A percentile compares a stretch with the other conserved stretches of the same genome.
phyloP scores from a whole-genome alignment of 2,888 invertebrate species.

The Melieria omissa region DNA sequence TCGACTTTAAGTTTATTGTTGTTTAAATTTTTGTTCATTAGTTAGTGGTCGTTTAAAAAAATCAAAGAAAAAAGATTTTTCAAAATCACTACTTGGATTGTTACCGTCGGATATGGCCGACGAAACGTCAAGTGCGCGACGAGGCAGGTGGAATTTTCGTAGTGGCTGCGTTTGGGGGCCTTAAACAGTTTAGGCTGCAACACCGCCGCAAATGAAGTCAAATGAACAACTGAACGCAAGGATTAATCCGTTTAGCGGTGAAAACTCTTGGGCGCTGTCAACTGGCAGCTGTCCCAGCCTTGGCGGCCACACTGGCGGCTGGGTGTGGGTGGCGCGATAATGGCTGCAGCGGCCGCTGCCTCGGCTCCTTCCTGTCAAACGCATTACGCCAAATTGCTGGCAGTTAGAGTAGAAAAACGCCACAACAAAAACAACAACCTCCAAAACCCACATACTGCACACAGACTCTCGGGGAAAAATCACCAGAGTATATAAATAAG shows the following conservation, averaged over 20 bases:
- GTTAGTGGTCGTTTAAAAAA: not conserved
- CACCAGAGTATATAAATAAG: no score
- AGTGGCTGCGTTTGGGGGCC: not conserved
- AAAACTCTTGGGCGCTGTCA: conserved; percentile 9
- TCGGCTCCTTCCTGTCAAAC: conserved; percentile 8
- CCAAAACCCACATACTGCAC: not conserved
- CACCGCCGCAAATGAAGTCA: conserved; percentile 59
- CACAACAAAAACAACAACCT: not conserved
- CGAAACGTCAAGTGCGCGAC: not conserved
- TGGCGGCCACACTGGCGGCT: not conserved
- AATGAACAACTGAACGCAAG: conserved; percentile 59
- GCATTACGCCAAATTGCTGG: conserved; percentile 39
- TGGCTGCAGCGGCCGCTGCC: conserved; percentile 11
- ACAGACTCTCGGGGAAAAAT: conserved; percentile 2
- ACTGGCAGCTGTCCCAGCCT: conserved; percentile 7
- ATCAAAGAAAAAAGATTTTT: not conserved
- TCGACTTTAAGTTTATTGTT: not conserved
- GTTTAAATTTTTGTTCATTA: not conserved
- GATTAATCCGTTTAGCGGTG: conserved; percentile 59
- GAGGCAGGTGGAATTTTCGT: conserved; percentile 5
- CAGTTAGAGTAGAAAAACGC: conserved; percentile 9
- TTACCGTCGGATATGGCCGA: conserved; percentile 22
- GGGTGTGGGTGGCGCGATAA: conserved; percentile 18
- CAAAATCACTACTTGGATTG: conserved; percentile 8
- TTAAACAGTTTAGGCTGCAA: conserved; percentile 20